Base-by-base conservation (phyloP, 2,888 invertebrate genomes). In the Tenthredo mesomela region DNA sequence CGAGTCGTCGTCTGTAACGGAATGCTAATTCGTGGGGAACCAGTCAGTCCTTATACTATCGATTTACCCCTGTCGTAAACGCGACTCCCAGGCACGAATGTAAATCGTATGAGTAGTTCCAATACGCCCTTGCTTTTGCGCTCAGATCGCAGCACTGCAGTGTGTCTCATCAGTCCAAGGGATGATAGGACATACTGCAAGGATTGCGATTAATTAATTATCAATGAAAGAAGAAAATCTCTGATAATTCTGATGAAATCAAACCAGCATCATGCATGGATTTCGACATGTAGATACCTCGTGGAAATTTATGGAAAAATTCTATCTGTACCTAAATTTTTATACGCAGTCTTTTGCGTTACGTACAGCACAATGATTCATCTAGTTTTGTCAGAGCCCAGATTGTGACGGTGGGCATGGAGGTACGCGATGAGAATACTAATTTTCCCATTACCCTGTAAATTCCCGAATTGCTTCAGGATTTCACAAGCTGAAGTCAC, bases 361-460 rank as follows among this genome's bases (percentile, higher is more conserved):
- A 29, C 29, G 29, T 2, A 29, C 29, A 29, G 29, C 29, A 29
- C 54, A 77, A 77, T 50, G 77, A 77, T 77, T 77, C 54, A 77
- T 77, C 77, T 33, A 50, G 77, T 47, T 54, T 25, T 73, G n/a
- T 12, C 21, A 7, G 54, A 25, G 7, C 29, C 9, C 29, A 77
- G 54, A 50, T 50, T 77, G 18, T 50, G 47, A 29, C 75, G 9
- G 18, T 15, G 2, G 18, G 77, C 18, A 29, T 12, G 15, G 54
- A 33, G 29, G 15, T 75, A 47, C 50, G 29, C 43, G 25, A 15
- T 50, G 25, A 77, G 77, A 77, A 77, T 77, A 77, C 77, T 77
- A 77, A 77, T 77, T 77, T 54, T 77, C 77, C 50, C 29, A 77
- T 77, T 77, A 77, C 9, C 7, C 29, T 54, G 21, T 77, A 54